phyloP scores from a whole-genome alignment of 2,113 vertebrate species.

The Bambusicola thoracicus region DNA sequence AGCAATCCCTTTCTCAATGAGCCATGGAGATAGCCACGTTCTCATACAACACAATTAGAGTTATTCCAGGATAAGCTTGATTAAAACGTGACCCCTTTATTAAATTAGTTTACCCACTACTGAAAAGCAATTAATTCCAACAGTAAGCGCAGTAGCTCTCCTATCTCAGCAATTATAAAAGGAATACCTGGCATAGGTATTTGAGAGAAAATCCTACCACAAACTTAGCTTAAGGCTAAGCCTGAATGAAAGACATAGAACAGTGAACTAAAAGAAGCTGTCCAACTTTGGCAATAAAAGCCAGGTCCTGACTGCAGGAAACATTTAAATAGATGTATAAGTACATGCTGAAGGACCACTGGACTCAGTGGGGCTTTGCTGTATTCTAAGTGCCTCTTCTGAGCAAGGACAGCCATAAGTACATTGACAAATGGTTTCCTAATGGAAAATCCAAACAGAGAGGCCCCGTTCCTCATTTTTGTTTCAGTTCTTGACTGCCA shows the following conservation, averaged over 20 bases:
- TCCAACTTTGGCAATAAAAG: neutral
- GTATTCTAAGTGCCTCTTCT: neutral
- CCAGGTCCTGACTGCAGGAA: neutral
- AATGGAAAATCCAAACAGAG: neutral
- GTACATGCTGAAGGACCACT: neutral
- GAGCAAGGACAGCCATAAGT: neutral
- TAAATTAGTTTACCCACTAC: neutral
- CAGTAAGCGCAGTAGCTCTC: accelerated
- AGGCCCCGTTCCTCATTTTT: neutral
- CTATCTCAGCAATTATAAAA: neutral
- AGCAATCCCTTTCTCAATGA: neutral
- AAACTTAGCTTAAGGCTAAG: neutral
- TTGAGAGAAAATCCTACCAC: neutral
- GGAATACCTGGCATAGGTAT: neutral
- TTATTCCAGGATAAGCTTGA: neutral
- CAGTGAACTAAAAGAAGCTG: neutral
- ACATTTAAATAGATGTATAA: neutral
- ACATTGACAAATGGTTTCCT: neutral
- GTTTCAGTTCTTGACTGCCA: neutral
- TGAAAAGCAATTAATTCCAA: neutral
- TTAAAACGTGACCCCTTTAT: neutral
- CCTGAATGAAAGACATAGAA: neutral
- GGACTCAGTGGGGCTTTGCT: neutral
- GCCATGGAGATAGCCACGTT: accelerated
- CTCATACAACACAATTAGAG: neutral